Evolutionary conservation across 2,888 invertebrate genomes (phyloP), one percentile per base, ranked within the genome.

Genomic region (Sisyra terminalis): DNA sequence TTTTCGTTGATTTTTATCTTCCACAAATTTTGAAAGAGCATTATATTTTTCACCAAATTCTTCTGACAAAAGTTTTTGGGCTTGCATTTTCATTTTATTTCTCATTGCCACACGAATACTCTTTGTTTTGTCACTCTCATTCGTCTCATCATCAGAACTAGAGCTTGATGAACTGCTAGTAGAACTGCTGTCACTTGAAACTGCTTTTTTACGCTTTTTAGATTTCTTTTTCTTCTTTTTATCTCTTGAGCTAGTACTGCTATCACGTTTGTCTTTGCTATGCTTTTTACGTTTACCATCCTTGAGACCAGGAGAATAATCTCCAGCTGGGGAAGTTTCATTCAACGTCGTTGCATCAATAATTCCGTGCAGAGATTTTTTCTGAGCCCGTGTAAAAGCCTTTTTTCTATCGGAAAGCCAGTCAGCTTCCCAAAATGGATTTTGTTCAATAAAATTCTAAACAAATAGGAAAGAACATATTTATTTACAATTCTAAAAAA

Each of bases 401-500:
- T 76, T 77, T 52, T 81, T 84, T 3, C 88, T 69, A 58, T 86
- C 86, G 7, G 78, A 78, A 65, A 83, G 70, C 86, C 87, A 88
- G 54, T 86, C 84, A 1, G 78, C 77, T 59, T 89, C 88, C 79
- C 86, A 88, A 52, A 84, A 82, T 0, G 87, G 85, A 63, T 86
- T 86, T 58, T 84, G 80, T 47, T 81, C 80, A 13, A 84, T 75
- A 55, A 83, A 87, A 54, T 75, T 75, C 87, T 88, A 48, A 41
- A 44, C 13, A 45, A 42, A 38, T 45, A n/a, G n/a, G n/a, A n/a
- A n/a, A n/a, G n/a, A n/a, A n/a, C n/a, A n/a, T n/a, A n/a, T n/a
- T n/a, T n/a, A n/a, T n/a, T 29, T 7, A 29, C 29, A 29, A 8
- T 35, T n/a, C 9, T 35, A 8, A 35, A 35, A n/a, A 35, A 35